Base-by-base conservation (phyloP, 2,797 vertebrate genomes). In the Parotocinclus haroldoi region DNA sequence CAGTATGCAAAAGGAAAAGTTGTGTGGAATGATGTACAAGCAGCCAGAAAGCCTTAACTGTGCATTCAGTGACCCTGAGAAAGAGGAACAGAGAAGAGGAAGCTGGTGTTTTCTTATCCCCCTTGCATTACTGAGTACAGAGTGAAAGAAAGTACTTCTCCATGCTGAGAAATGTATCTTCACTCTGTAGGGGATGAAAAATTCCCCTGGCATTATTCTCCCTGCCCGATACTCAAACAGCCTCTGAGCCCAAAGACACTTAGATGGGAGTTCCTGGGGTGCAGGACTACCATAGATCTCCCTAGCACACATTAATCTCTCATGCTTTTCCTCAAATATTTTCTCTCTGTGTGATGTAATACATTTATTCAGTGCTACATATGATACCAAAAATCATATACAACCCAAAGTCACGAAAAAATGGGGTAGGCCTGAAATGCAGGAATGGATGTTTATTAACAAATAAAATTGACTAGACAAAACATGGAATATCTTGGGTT, bases 1-100 rank as follows among this genome's bases (percentile, higher is more conserved):
- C 27, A 27, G 27, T 27, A 27, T 27, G 78, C 70, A 79, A 69
- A 82, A 71, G 70, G 79, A 64, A 45, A 75, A 84, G 85, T 81
- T 77, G 80, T 85, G 82, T 84, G 81, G 74, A 79, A 79, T 80
- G 80, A 85, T 78, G 80, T 80, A 79, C 58, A 58, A 58, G 55
- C 64, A 45, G 50, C 62, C 40, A 40, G 78, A 68, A 44, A 53
- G 50, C 54, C 65, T 85, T 78, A 68, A 75, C 84, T 86, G 87
- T 81, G 85, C 79, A 87, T 84, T 84, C 86, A 89, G 88, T 89
- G 87, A 88, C 80, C 87, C 87, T 79, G 68, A 67, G 49, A 71
- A 61, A 66, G 74, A 78, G 73, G 74, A 78, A 76, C 45, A 57
- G 39, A 16, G 66, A 75, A 72, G 69, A 73, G 49, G 56, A 62